Evolutionary conservation across 2,113 vertebrate species (phyloP).

Genomic region (Trogon melanurus): DNA sequence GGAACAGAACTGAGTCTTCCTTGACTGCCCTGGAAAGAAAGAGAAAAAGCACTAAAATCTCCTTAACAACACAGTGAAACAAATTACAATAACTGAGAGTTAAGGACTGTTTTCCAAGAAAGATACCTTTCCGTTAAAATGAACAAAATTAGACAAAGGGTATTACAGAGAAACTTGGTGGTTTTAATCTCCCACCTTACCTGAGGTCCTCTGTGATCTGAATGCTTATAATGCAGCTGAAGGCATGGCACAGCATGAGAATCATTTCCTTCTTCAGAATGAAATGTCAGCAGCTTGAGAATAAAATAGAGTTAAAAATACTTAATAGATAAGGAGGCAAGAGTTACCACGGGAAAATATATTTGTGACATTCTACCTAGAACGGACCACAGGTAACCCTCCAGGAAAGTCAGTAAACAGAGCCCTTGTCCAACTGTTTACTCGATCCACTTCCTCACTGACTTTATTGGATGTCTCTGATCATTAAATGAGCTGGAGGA

Average conservation of each 20-base stretch:
- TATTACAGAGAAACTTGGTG: background rate
- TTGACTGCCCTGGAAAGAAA: constrained; percentile 84
- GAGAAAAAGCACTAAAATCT: background rate
- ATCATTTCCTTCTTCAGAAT: constrained; percentile 72
- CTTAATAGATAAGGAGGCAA: background rate
- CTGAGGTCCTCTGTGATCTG: constrained; percentile 91
- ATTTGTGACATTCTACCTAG: background rate
- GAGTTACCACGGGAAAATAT: background rate
- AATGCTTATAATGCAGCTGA: constrained; percentile 93
- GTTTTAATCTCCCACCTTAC: constrained; percentile 71
- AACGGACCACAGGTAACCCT: background rate
- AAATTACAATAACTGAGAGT: background rate
- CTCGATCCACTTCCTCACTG: background rate
- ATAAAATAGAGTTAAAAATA: constrained; percentile 8
- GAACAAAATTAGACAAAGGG: background rate
- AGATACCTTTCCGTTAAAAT: background rate
- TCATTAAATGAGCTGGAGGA: background rate
- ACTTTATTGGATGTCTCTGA: background rate
- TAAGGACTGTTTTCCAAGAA: background rate
- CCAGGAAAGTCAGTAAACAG: background rate
- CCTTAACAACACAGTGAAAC: background rate
- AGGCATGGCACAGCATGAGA: constrained; percentile 80
- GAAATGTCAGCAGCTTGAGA: constrained; percentile 90
- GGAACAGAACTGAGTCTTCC: constrained; percentile 91
- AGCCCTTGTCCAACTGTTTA: background rate